Conservation (phyloP, 2,797 vertebrate genomes). For the Falco naumanni region DNA sequence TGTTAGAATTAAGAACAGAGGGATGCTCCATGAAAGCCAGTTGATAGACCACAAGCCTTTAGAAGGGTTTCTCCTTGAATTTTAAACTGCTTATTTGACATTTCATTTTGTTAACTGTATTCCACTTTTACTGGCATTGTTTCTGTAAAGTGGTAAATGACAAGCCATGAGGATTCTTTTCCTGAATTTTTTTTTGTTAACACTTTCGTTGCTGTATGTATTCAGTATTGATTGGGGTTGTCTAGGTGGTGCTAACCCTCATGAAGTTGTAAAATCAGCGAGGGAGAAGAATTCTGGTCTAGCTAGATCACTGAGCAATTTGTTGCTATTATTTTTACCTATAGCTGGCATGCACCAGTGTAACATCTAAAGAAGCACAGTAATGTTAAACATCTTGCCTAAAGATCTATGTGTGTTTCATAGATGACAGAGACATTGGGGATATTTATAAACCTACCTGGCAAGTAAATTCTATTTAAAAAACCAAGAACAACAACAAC, state of each 20-base stretch:
- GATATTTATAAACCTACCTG: slow-evolving; percentile 9
- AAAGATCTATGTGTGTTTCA: neutral
- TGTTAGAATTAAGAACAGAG: neutral
- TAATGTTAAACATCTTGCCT: neutral
- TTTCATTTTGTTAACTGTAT: neutral
- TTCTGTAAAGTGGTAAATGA: neutral
- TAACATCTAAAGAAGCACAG: neutral
- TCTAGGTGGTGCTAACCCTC: neutral
- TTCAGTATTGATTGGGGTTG: rapidly evolving
- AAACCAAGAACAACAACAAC: neutral
- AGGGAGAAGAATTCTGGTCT: neutral
- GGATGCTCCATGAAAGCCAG: neutral
- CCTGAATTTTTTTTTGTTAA: neutral
- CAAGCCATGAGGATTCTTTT: neutral
- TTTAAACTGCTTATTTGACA: neutral
- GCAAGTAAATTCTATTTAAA: neutral
- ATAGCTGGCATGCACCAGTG: neutral
- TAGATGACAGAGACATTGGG: neutral
- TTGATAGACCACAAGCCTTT: neutral
- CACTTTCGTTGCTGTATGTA: neutral
- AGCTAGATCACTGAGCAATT: neutral
- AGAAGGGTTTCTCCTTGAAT: neutral
- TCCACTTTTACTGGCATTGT: rapidly evolving
- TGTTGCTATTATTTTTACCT: neutral
- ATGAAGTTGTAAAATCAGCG: neutral